Conservation (phyloP, 2,888 invertebrate genomes). For the Conops quadrifasciatus region DNA sequence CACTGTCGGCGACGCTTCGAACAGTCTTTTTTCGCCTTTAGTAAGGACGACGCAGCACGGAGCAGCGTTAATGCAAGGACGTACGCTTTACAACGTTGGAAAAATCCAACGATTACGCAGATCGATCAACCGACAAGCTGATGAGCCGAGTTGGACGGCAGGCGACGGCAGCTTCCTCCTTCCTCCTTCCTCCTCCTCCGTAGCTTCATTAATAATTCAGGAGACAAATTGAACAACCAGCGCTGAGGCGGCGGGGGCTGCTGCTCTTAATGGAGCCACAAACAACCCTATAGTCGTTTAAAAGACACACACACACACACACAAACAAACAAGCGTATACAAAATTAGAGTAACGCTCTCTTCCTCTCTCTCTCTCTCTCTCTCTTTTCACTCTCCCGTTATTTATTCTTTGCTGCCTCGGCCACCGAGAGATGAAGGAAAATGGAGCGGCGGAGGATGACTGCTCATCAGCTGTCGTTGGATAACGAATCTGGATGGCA, state of each 20-base stretch:
- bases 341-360: too few relatives aligned
- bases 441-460: not conserved
- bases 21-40: conserved; percentile 45
- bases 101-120: conserved; percentile 36
- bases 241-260: conserved; percentile 44
- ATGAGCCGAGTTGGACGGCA: not conserved
- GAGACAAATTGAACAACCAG: conserved; percentile 55
- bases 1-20: conserved; percentile 4
- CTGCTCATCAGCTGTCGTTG: conserved; percentile 23
- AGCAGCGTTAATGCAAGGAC: not conserved
- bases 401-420: too few relatives aligned
- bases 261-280: conserved; percentile 51
- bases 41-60: not conserved
- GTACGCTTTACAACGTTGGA: not conserved
- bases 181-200: conserved; percentile 24
- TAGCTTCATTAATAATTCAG: conserved; percentile 62
- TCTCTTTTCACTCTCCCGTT: not conserved
- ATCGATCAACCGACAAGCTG: conserved; percentile 37
- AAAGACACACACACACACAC: not conserved
- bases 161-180: conserved; percentile 9
- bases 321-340: not conserved
- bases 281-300: conserved; percentile 9
- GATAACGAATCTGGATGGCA: not conserved
- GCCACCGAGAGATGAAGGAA: too few relatives aligned
- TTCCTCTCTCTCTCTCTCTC: not conserved